Percentiles rank a stretch among this genome's conserved stretches.
Conservation (phyloP, 2,888 invertebrate species). For the Dryococelus australis region DNA sequence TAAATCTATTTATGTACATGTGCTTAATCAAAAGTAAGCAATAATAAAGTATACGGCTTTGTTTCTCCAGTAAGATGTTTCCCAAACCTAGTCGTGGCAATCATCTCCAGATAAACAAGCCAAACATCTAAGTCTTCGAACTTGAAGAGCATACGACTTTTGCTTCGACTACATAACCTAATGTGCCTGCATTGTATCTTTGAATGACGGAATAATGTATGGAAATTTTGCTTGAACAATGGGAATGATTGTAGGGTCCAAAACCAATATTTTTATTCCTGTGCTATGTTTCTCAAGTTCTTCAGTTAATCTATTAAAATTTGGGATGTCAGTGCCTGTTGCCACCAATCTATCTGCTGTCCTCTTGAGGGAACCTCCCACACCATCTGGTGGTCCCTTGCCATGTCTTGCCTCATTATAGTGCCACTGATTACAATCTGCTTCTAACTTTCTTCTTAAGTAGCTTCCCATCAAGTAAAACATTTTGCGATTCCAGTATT, state of each 20-base stretch:
- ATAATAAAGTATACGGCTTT: no score
- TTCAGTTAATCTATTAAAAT: no score
- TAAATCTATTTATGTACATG: no score
- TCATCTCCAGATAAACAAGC: constrained; percentile 2
- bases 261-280: no score
- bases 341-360: constrained; percentile 27
- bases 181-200: constrained; percentile 18
- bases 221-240: constrained; percentile 11
- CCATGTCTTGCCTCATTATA: not conserved
- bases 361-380: constrained; percentile 22
- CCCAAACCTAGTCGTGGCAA: constrained; percentile 5
- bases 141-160: not conserved
- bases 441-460: no score
- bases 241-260: no score
- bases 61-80: no score
- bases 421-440: constrained; percentile 20
- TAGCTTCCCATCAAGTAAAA: no score
- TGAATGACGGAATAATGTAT: not conserved
- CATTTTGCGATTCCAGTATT: no score
- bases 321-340: no score
- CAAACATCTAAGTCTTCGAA: not conserved
- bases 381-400: constrained; percentile 21
- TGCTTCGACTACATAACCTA: not conserved
- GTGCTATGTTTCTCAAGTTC: no score
- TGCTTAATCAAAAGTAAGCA: no score